Percentiles rank a stretch among this genome's conserved stretches.
These are phyloP conservation scores for Dusona sp. DNA, from an alignment of 2,888 invertebrate genomes.

Conservation along the genomic window DNA sequence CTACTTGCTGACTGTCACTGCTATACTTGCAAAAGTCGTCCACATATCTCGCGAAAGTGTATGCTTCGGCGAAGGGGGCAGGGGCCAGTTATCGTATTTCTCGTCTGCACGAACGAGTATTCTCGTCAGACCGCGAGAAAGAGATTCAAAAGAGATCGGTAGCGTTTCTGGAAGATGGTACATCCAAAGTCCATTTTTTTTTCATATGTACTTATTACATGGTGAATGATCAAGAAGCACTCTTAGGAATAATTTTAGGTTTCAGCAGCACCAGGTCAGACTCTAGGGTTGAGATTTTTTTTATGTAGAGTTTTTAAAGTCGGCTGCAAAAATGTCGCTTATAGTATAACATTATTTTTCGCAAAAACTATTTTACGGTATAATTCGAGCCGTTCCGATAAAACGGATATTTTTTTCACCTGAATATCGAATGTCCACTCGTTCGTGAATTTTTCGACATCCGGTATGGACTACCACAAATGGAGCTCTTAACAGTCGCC, in stretches of 20 bases:
- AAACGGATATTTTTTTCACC: background rate
- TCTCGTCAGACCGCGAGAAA: constrained; percentile 49
- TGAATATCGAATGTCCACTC: background rate
- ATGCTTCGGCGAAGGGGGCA: background rate
- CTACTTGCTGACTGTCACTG: constrained; percentile 33
- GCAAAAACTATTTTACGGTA: background rate
- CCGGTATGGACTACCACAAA: background rate
- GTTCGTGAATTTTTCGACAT: background rate
- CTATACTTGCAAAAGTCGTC: constrained; percentile 14
- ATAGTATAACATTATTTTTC: background rate
- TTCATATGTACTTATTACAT: constrained; percentile 29
- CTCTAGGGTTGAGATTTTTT: background rate
- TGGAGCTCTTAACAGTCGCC: background rate
- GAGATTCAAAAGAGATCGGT: constrained; percentile 52
- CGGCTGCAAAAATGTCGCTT: background rate
- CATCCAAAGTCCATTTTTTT: constrained; percentile 20
- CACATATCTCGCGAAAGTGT: constrained; percentile 31
- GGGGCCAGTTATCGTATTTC: constrained; percentile 41
- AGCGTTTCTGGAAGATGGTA: constrained; percentile 22
- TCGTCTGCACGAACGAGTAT: constrained; percentile 47
- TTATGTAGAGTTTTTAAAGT: background rate
- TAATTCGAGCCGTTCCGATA: background rate
- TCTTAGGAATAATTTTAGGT: background rate
- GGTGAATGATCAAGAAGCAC: background rate
- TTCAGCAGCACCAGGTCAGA: background rate